Evolutionary conservation across 2,888 invertebrate genomes (phyloP), one percentile per base, ranked within the genome.

Genomic region (Cistogaster globosa): DNA sequence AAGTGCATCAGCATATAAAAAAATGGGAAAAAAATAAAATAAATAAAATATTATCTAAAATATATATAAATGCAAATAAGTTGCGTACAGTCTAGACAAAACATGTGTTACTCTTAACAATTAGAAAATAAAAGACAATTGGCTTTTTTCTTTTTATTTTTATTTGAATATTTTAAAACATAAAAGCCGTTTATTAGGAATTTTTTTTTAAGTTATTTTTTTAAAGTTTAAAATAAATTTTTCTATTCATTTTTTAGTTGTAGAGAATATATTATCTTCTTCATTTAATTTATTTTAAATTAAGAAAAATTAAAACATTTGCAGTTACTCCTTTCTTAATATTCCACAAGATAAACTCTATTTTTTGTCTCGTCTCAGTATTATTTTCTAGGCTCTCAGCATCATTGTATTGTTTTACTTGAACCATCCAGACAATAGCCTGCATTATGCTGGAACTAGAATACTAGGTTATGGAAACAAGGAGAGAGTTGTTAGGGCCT

Each of bases 81-180:
- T 68, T 72, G 53, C 55, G 87, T 87, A 87, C 87, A 87, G 87
- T 86, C 87, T 86, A 86, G 78, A 84, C 87, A 87, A 87, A 87
- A 87, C 86, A 80, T 83, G 38, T 80, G 63, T 51, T 81, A 57
- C 57, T 55, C 60, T 32, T 11, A 69, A 57, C 65, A 42, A 65
- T 65, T 51, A 72, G 38, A 79, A 72, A 72, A 74, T 26, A 74
- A 60, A 80, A 55, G 9, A 55, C 42, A 32, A n/a, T 51, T 45
- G 45, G 16, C 32, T 42, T 12, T 12, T 78, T 18, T n/a, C n/a
- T n/a, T n/a, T 42, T 38, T 36, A 45, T 45, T 48, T 58, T 42
- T 38, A 38, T 38, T 38, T 38, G 42, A 51, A 72, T 48, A 9
- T n/a, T 58, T 71, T 14, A 53, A 68, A 63, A 42, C 11, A n/a